Base-by-base conservation (phyloP, 2,888 invertebrate species). In the Trisateles emortualis region DNA sequence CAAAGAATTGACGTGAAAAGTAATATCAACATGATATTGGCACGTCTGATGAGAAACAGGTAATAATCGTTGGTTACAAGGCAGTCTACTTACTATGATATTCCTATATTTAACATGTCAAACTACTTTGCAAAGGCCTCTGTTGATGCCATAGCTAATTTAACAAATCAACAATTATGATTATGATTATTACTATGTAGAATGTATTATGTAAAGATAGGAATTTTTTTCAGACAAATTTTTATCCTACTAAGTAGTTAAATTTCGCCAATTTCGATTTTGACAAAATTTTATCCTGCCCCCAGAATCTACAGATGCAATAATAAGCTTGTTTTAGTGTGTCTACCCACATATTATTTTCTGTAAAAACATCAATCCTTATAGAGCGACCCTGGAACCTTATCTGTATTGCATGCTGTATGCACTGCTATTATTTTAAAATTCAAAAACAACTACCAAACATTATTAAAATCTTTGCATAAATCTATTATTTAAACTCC, bases 11-110 rank as follows among this genome's bases (percentile, higher is more conserved):
- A n/a, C n/a, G n/a, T n/a, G n/a, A n/a, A n/a, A n/a, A 50, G 17
- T 67, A 51, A 19, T 60, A 50, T 57, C 43, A 47, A 65, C 52
- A 50, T 41, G 46, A 56, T 29, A 13, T 67, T 61, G 70, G 70
- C 67, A 69, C 43, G 17, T 43, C 8, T 43, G n/a, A 38, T 32
- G n/a, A 19, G 38, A 47, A 10, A 11, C 26, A 41, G 14, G 11
- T 44, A 51, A 49, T 51, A 52, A 43, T 56, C 52, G 49, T 53
- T 59, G 52, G 44, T 26, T 48, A 40, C 46, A 76, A 74, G 67
- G 61, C 69, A 68, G 68, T 65, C 55, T 24, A 53, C 47, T 54
- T 64, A 50, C 17, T 42, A 33, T 52, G 29, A 50, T 51, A 36
- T 13, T 59, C 61, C 57, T 55, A 42, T 57, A 50, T 55, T 59